Base-by-base conservation (phyloP, 1,140 invertebrate species). In the Ostrea edulis region DNA sequence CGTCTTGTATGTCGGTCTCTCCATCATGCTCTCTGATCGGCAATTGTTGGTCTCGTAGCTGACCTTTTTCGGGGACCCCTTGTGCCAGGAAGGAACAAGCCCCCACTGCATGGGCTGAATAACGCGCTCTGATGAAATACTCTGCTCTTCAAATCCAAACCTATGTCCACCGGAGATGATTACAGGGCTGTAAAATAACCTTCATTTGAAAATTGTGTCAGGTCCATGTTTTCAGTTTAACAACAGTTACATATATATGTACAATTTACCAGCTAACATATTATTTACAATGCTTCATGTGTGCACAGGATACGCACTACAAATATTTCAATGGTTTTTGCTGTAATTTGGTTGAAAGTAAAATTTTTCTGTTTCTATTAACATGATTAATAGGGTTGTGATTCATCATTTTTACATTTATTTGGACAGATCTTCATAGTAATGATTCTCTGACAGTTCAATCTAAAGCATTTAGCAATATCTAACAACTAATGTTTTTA, bases 1-100 rank as follows among this genome's bases (percentile, higher is more conserved):
- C 17, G 95, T 94, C 51, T 95, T 96, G 92, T 97, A 98, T 0
- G 97, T 95, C 89, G 96, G 97, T 77, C 97, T 98, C 65, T 95
- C 94, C 86, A 96, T 92, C 90, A 97, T 95, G 91, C 95, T 96
- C 94, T 98, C 97, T 68, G 97, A 92, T 2, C 97, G 95, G 89
- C 97, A 97, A 92, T 98, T 98, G 92, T 97, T 97, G n/a, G 97
- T 98, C 44, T 96, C 96, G 22, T 97, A 95, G 51, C 96, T 96
- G 90, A 97, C 96, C 71, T 96, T 96, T 90, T 96, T 96, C 84
- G 96, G 96, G 90, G 97, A 96, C 5, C 97, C 97, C 94, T 97
- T 97, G 92, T 97, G 96, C 97, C 97, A 98, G 12, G 96, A 96
- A 9, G 97, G 97, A 88, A 98, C 97, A 93, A 98, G 96, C 44